Base-by-base conservation (phyloP, 2,797 vertebrate genomes). In the Gallinago solitaria region DNA sequence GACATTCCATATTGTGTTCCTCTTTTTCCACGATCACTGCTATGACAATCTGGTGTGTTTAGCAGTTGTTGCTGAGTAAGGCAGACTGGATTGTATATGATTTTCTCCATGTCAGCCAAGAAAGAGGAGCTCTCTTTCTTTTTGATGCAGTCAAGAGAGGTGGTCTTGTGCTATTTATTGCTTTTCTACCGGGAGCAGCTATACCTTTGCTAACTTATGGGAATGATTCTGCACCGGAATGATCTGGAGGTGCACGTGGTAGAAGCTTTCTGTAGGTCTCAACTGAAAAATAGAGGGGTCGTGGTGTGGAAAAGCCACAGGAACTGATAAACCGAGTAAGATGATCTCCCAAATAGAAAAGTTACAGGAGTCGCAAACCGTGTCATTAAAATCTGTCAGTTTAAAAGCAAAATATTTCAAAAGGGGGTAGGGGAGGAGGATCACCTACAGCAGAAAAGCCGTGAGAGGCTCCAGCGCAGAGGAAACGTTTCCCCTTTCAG, bases 1-100 rank as follows among this genome's bases (percentile, higher is more conserved):
- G 95, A 97, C 97, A 95, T 96, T 92, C 97, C 96, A 97, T 97
- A 97, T 97, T 97, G 96, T 95, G 95, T 96, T 97, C 97, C 93
- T 97, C 95, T 96, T 97, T 97, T 97, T 91, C 95, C 93, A 86
- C 90, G 77, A 91, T 96, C 97, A 82, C 90, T 96, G 91, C 96
- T 96, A 90, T 97, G 96, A 91, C 97, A 97, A 97, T 97, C 96
- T 97, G 96, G 87, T 97, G 74, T 93, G 87, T 95, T 95, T 94
- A 96, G 92, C 96, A 96, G 96, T 97, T 96, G 95, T 95, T 97
- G 96, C 96, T 97, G 96, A 97, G 90, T 97, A 93, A 97, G 93
- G 95, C 95, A 97, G 96, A 97, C 95, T 94, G 93, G 96, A 96
- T 97, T 94, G 96, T 96, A 90, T 96, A 70, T 96, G 96, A 97